Percentiles rank a stretch among this genome's conserved stretches.
Evolutionary conservation across 2,888 invertebrate genomes (phyloP).

Genomic region (Eustalomyia histrio): DNA sequence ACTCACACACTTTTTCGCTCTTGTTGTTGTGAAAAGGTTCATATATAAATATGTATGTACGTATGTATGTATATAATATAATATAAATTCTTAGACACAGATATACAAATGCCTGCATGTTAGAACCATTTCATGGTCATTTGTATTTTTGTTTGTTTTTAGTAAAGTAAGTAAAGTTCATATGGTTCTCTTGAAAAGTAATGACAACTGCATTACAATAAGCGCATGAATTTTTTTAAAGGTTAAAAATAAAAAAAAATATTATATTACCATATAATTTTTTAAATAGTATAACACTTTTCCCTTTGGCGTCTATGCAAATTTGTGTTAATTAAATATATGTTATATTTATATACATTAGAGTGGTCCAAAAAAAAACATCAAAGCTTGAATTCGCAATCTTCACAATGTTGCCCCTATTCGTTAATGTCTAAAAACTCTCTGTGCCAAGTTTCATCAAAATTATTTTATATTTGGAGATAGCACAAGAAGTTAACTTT

Average conservation of each 20-base stretch:
- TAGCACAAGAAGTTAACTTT: no score
- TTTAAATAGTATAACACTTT: not conserved
- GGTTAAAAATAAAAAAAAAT: conserved; percentile 18
- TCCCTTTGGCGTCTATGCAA: not conserved
- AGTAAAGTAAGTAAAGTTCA: conserved; percentile 42
- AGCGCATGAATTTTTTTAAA: conserved; percentile 22
- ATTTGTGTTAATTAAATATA: not conserved
- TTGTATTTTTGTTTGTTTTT: conserved; percentile 23
- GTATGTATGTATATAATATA: no score
- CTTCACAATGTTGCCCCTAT: no score
- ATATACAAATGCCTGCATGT: not conserved
- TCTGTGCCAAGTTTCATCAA: no score
- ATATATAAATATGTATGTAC: not conserved
- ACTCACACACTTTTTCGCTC: no score
- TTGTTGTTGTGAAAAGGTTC: not conserved
- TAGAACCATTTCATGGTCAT: conserved; percentile 58
- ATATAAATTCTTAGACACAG: not conserved
- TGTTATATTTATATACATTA: no score
- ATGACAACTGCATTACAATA: conserved; percentile 59
- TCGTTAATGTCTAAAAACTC: no score
- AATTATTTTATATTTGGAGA: no score
- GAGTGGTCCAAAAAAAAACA: no score
- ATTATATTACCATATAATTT: conserved; percentile 9
- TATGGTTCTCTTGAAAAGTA: conserved; percentile 48
- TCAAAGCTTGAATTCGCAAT: no score